Percentiles rank a stretch among this genome's conserved stretches.
These are phyloP conservation scores for Allygus modestus DNA, from an alignment of 2,888 invertebrate species.

Conservation along the genomic window DNA sequence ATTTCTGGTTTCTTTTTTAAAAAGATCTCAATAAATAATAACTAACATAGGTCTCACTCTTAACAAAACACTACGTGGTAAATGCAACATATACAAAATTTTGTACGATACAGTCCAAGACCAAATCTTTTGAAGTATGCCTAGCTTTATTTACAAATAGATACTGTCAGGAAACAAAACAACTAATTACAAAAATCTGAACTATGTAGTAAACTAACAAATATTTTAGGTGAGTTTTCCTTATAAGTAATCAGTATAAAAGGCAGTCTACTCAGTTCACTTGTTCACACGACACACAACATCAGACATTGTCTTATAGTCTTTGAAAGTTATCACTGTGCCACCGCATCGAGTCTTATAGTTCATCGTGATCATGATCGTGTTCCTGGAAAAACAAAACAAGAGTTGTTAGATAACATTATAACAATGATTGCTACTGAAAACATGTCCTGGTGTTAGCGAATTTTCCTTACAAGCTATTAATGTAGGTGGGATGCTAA, in stretches of 20 bases:
- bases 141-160: slow-evolving; percentile 56
- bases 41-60: slow-evolving; percentile 47
- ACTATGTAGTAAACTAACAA: slow-evolving; percentile 29
- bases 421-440: no score
- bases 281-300: slow-evolving; percentile 56
- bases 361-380: slow-evolving; percentile 77
- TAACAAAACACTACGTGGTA: slow-evolving; percentile 53
- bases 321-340: slow-evolving; percentile 45
- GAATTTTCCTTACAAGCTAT: no score
- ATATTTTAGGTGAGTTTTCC: slow-evolving; percentile 35
- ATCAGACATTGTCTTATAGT: slow-evolving; percentile 53
- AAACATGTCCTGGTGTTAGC: no score
- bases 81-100: slow-evolving; percentile 56
- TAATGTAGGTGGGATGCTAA: no score
- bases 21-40: slow-evolving; percentile 55
- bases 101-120: slow-evolving; percentile 53
- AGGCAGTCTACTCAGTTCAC: slow-evolving; percentile 60
- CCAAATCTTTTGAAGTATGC: slow-evolving; percentile 29
- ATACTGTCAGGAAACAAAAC: slow-evolving; percentile 32
- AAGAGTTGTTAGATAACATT: no score
- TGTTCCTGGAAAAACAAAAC: slow-evolving; percentile 74
- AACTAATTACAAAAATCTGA: slow-evolving; percentile 46
- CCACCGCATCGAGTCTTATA: slow-evolving; percentile 73
- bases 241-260: slow-evolving; percentile 50
- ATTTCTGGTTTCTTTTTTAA: slow-evolving; percentile 43